A percentile compares a stretch with the other conserved stretches of the same genome.
Evolutionary conservation across 2,113 vertebrate species (phyloP).

Genomic region (Lepus americanus): DNA sequence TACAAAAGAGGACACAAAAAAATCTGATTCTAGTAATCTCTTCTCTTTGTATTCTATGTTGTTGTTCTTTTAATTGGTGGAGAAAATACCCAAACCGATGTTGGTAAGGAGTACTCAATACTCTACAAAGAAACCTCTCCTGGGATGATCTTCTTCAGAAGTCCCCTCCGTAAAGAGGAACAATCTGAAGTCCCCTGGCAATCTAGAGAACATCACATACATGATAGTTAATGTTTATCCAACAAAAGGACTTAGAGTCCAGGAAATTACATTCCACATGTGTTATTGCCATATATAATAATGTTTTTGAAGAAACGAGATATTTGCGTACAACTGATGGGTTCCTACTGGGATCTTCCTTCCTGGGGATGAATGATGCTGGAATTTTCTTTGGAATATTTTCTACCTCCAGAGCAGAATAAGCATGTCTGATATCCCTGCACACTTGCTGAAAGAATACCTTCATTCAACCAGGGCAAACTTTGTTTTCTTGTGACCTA

Average conservation of each 20-base stretch:
- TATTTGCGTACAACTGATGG: not conserved
- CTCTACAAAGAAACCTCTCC: not conserved
- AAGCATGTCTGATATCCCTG: not conserved
- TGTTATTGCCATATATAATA: not conserved
- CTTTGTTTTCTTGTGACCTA: constrained; percentile 75
- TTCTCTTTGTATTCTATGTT: not conserved
- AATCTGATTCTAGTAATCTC: too few species aligned
- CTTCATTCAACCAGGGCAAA: not conserved
- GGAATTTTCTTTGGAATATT: not conserved
- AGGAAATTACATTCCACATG: not conserved
- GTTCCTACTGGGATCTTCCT: not conserved
- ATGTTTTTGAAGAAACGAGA: not conserved
- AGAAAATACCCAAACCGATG: not conserved
- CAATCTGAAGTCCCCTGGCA: not conserved
- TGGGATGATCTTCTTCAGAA: not conserved
- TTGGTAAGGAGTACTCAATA: not conserved
- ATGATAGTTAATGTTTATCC: not conserved
- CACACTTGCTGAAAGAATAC: constrained; percentile 64
- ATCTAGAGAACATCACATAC: not conserved
- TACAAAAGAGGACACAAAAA: constrained; percentile 25
- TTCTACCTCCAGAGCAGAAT: not conserved
- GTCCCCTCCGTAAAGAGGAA: not conserved
- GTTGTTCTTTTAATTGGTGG: not conserved
- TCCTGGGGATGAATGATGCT: not conserved
- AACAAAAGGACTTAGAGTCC: not conserved